Conservation (phyloP, 2,113 vertebrate genomes). For the Bostrychus sinensis region DNA sequence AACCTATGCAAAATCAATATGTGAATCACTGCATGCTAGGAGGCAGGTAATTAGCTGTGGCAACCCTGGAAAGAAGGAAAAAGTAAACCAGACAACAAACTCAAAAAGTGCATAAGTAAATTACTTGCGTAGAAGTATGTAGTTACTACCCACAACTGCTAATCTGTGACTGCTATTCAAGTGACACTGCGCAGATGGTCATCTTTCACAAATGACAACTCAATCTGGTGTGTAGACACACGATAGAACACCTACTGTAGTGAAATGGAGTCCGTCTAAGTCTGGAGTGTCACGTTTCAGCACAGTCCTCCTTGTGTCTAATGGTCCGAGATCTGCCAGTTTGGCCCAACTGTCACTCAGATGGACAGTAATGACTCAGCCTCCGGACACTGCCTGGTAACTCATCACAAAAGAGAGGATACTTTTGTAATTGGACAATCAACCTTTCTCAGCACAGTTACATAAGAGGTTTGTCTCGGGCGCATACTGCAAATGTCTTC, state of each 20-base stretch:
- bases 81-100: too few relatives aligned
- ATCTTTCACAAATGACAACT: constrained; percentile 50
- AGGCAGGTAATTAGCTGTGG: too few relatives aligned
- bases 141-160: neutral
- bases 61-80: too few relatives aligned
- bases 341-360: constrained; percentile 51
- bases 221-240: constrained; percentile 54
- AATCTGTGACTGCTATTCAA: constrained; percentile 31
- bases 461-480: constrained; percentile 2
- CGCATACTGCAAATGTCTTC: constrained; percentile 1
- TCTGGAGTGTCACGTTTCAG: constrained; percentile 38
- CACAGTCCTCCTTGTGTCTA: constrained; percentile 38
- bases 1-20: too few relatives aligned
- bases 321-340: constrained; percentile 32
- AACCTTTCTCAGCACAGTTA: constrained; percentile 4
- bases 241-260: constrained; percentile 39
- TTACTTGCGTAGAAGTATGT: neutral
- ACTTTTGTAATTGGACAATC: constrained; percentile 31
- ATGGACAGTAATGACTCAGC: constrained; percentile 36
- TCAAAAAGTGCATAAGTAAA: too few relatives aligned
- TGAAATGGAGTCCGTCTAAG: constrained; percentile 16
- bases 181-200: constrained; percentile 57
- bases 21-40: too few relatives aligned
- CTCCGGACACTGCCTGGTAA: constrained; percentile 17
- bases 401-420: constrained; percentile 20